Base-by-base conservation (phyloP, 53 echinoderm and acorn worm species). In the Echinarachnius parma region DNA sequence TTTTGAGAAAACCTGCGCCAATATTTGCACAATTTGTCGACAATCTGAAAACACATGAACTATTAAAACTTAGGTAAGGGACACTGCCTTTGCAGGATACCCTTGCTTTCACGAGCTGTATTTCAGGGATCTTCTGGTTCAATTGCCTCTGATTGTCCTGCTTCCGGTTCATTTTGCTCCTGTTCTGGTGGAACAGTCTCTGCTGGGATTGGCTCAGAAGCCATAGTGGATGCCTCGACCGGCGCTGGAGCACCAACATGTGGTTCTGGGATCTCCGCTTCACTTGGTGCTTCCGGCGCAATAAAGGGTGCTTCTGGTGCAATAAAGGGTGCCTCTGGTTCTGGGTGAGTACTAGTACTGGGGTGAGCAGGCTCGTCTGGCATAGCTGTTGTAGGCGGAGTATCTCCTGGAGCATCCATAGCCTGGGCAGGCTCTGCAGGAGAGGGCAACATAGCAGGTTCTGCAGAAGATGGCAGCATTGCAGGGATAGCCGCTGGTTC, bases 381-480 rank as follows among this genome's bases (percentile, higher is more conserved):
- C 37, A 53, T 69, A 31, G 52, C 26, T 34, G 52, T 53, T 33
- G 24, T 25, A 31, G 34, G 33, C 20, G 70, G 70, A 33, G 33
- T 35, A 53, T 69, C 53, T 9, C 46, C 66, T 26, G 66, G 46
- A 8, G 66, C 46, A 25, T 62, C 62, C 36, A 36, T n/a, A n/a
- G n/a, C n/a, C n/a, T n/a, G n/a, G n/a, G n/a, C 42, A 39, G 42
- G 7, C 42, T 39, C 42, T 9, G 42, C 7, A 39, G 42, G 7
- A 7, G n/a, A n/a, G n/a, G n/a, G n/a, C n/a, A n/a, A n/a, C n/a
- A n/a, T n/a, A n/a, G n/a, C n/a, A 9, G 42, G 42, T 7, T 9
- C 42, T 9, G 8, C 42, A 9, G 42, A 14, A 42, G 13, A 42
- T 42, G 52, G 55, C 9, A 55, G 8, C 35, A 54, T 23, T 16